Evolutionary conservation across 2,113 vertebrate species (phyloP), one percentile per base, ranked within the genome.

Genomic region (Benitochromis conjunctus): DNA sequence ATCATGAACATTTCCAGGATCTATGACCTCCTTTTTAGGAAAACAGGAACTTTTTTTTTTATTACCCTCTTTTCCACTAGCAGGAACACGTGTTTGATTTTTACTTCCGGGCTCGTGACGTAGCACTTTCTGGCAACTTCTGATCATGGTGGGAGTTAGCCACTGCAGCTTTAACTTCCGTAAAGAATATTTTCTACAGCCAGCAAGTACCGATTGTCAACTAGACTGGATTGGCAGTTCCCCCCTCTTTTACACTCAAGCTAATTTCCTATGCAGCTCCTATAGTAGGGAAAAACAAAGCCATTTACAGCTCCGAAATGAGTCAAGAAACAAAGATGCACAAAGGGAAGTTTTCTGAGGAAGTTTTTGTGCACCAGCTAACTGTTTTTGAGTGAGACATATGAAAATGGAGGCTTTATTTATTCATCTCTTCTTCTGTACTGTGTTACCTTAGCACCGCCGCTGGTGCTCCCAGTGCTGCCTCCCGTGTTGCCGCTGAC

Each of bases 391-490:
- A 9, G 48, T 10, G 71, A 58, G 43, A 16, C 4, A 62, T 66
- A 13, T 86, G 13, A 76, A 74, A 83, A 84, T 74, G 5, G 29
- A 86, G 19, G 41, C 5, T 62, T 56, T 18, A 1, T 79, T 24
- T 79, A 43, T 69, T 74, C 48, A 18, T 46, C 8, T 26, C 66
- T 46, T 46, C 26, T 36, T 24, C 5, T 81, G 87, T 51, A 31
- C 74, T 16, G 53, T 18, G 1, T 94, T 95, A 99, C 98, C 97
- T 99, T 99, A 88, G 98, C 97, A 91, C 98, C 98, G 94, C 98
- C 97, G 51, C 98, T 99, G 96, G 97, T 97, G 95, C 98, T 99
- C 89, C 98, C 98, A 1, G 98, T 99, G 95, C 98, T 99, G 82
- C 98, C 98, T 79, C 90, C 96, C 3, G 98, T 99, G 95, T 97